Base-by-base conservation (phyloP, 2,888 invertebrate species). In the Hoplodrina ambigua region DNA sequence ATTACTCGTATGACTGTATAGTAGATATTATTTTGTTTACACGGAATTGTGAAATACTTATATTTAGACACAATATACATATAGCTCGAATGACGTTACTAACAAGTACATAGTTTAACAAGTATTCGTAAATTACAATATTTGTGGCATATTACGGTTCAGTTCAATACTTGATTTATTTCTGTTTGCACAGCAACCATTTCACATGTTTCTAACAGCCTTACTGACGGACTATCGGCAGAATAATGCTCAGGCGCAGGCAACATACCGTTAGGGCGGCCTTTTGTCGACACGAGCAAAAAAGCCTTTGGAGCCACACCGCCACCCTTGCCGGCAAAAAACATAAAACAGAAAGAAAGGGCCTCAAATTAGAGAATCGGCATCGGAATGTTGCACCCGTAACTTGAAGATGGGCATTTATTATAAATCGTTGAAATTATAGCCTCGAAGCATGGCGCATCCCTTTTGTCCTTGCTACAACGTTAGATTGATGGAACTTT, bases 341-440 rank as follows among this genome's bases (percentile, higher is more conserved):
- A 93, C 88, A 89, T 90, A 92, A 92, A 94, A 93, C 92, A 93
- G 92, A 94, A 90, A 91, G 90, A 91, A 94, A 94, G 92, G 92
- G 91, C 91, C 91, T 92, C 93, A 94, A 95, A 95, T 95, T 94
- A 94, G 91, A 88, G 92, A 91, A 91, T 89, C 85, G 88, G 81
- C 89, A 88, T 90, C 78, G 94, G 94, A 94, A 95, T 95, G 94
- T 92, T 94, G 93, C 93, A 93, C 92, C 93, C 94, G 93, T 91
- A 90, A 91, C 90, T 88, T 85, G 83, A 86, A 88, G 74, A 83
- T 86, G 87, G 87, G 75, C 86, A 86, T 90, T 90, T 89, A 87
- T 90, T 85, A 88, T 87, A 89, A 89, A 88, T 88, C 85, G 84
- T 85, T 79, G 84, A 89, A 91, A 90, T 90, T 91, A 91, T 88